Base-by-base conservation (phyloP, 2,888 invertebrate species). In the Panzeria rudis region DNA sequence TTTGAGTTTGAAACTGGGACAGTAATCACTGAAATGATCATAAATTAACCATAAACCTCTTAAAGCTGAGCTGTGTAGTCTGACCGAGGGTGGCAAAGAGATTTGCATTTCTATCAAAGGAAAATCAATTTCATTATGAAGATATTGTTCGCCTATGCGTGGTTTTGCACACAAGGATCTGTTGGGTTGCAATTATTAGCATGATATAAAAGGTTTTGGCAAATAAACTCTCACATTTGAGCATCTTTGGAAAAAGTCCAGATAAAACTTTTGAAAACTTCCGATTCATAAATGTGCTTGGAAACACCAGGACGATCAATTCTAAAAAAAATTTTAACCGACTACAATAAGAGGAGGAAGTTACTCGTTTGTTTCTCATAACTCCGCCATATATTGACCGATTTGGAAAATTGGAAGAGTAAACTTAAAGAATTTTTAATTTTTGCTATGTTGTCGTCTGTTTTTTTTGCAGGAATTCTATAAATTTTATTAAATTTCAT, bases 11-110 rank as follows among this genome's bases (percentile, higher is more conserved):
- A 88, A 92, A 81, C 91, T 92, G 17, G 87, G 88, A 86, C 93
- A 93, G 38, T 92, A 92, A 87, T 94, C 94, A 86, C 94, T 94
- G 54, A 94, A 91, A 87, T 94, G 94, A 87, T 94, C 94, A 87
- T 94, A 94, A 83, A 91, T 93, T 5, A 94, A 87, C 91, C 94
- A 94, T 84, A 94, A 90, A 1, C 92, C 93, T 25, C 94, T 90
- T 29, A 94, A 88, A 0, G 93, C 93, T 29, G 93, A 91, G 54
- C 91, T 92, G 64, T 92, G 92, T 8, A 93, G 89, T 47, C 92
- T 91, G 0, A 94, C 90, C 0, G 89, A 89, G 5, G 90, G 88
- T 0, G 94, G 94, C 71, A 94, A 89, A 0, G 92, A 89, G 1
- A 94, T 90, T 71, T 91, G 90, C 88, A 94, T 89, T 54, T 92